Evolutionary conservation across 2,888 invertebrate species (phyloP).

Genomic region (Pantelozetes paolii): DNA sequence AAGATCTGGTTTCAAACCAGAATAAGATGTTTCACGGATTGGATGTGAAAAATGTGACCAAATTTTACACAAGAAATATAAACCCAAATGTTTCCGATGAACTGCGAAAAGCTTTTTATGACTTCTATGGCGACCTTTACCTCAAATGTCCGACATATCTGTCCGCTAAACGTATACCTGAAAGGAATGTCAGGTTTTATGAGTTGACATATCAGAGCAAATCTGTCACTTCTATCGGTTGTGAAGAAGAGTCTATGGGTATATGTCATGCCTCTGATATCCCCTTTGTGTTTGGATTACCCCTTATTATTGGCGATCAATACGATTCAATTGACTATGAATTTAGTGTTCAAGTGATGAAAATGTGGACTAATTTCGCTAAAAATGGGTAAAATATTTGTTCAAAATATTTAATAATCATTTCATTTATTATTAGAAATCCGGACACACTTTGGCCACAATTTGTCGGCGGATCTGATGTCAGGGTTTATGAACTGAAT

Average conservation of each 20-base stretch:
- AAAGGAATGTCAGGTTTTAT: not conserved
- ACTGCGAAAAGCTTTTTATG: not conserved
- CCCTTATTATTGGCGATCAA: too few relatives aligned
- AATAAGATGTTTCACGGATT: not conserved
- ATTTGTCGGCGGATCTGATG: too few relatives aligned
- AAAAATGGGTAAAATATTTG: slow-evolving; percentile 34
- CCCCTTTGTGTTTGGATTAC: not conserved
- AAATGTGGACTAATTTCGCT: slow-evolving; percentile 40
- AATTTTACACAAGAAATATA: not conserved
- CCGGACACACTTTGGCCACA: too few relatives aligned
- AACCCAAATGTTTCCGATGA: not conserved
- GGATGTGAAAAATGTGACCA: not conserved
- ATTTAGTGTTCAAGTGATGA: slow-evolving; percentile 33
- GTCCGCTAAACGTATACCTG: slow-evolving; percentile 19
- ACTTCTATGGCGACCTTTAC: slow-evolving; percentile 16
- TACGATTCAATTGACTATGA: not conserved
- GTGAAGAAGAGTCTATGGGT: not conserved
- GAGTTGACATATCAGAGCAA: not conserved
- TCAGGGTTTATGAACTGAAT: too few relatives aligned
- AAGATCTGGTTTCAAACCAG: not conserved
- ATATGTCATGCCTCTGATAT: slow-evolving; percentile 23
- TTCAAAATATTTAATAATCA: not conserved
- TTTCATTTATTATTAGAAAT: not conserved
- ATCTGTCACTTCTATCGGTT: not conserved
- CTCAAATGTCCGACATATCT: slow-evolving; percentile 28